Evolutionary conservation across 2,113 vertebrate species (phyloP), one percentile per base, ranked within the genome.

Genomic region (Notarius lentiginosus): DNA sequence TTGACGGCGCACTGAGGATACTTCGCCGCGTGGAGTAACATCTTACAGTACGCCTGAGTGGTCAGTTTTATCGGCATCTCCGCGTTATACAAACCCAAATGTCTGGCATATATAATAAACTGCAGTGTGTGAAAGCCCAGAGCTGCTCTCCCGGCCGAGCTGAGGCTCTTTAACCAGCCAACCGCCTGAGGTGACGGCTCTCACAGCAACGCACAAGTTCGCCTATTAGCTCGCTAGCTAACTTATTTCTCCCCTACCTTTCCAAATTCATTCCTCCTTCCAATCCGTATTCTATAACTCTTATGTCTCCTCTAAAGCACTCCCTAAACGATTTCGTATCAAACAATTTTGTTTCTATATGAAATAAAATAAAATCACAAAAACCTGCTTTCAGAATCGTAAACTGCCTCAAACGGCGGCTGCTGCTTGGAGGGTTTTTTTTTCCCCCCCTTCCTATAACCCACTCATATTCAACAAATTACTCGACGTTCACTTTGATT

Each of bases 21-120:
- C 91, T 99, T 99, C 24, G 97, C 96, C 22, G 98, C 94, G 79
- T 99, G 98, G 63, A 99, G 93, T 73, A 99, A 92, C 97, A 99
- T 98, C 88, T 99, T 99, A 90, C 98, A 98, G 91, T 99, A 99
- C 1, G 98, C 97, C 91, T 99, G 98, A 0, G 97, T 99, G 18
- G 97, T 98, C 89, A 99, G 90, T 88, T 97, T 98, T 88, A 96
- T 93, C 9, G 94, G 93, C 92, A 97, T 97, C 93, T 95, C 97
- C 80, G 77, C 86, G 49, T n/a, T 20, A 15, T 58, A 51, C 81
- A 66, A 47, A 1, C 18, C 18, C 41, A 11, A 30, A 56, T 1
- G 27, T 53, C 63, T 9, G 17, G 20, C 86, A 82, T 82, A 63
- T 53, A 87, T 55, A 49, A 47, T 55, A 2, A 83, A 24, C 18